Evolutionary conservation across 2,888 invertebrate species (phyloP), one percentile per base, ranked within the genome.

Genomic region (Crepidodera aurea): DNA sequence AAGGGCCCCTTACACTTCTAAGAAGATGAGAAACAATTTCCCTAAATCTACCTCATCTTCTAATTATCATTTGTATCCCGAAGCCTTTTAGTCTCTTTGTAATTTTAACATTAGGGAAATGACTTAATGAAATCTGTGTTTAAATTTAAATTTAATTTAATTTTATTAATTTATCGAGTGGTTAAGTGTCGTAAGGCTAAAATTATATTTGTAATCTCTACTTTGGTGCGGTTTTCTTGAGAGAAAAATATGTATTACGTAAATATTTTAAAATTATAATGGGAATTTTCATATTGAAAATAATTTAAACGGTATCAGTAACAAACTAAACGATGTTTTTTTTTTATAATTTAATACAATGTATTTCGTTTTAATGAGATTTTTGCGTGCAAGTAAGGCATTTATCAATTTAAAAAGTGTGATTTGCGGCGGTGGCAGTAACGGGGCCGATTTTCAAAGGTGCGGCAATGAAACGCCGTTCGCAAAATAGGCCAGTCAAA

Each of bases 351-450:
- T n/a, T n/a, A n/a, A n/a, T n/a, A n/a, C n/a, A n/a, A n/a, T n/a
- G n/a, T n/a, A n/a, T n/a, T n/a, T n/a, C n/a, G n/a, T 39, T 39
- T 39, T 46, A 53, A 60, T 19, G 44, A 46, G 22, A 53, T 60
- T 62, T 56, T 68, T 34, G 59, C 68, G 63, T 66, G 66, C 53
- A 60, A 53, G 56, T 51, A 44, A 58, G 25, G 53, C 61, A 65
- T 64, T 66, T 66, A 68, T 68, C 65, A 65, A 54, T 44, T 68
- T 66, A 39, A 65, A 69, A 69, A 67, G 67, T 67, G 67, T 64
- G 69, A 69, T 69, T 67, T 67, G 69, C 66, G 65, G 64, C 54
- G 44, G 54, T 51, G n/a, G n/a, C 22, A 22, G 22, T 22, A 22
- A 6, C 22, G 6, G 6, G 64, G 60, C 61, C 67, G 13, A 39